These are phyloP conservation scores for Ruditapes philippinarum DNA, from an alignment of 1,140 invertebrate genomes.

Conservation along the genomic window DNA sequence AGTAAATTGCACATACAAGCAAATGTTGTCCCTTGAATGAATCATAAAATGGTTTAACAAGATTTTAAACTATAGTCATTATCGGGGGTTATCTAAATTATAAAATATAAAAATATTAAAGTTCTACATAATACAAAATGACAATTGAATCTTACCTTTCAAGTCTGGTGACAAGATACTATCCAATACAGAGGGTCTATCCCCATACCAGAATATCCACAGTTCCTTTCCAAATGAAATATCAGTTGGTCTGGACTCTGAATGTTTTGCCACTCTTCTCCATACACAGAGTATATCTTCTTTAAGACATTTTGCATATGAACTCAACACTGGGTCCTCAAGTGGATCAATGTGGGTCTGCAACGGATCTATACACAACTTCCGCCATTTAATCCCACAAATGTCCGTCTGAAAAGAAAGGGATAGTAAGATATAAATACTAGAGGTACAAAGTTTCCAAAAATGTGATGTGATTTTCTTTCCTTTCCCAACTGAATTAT, in stretches of 20 bases:
- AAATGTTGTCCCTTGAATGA: too few species aligned
- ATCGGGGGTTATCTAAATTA: too few species aligned
- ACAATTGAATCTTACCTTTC: conserved; percentile 89
- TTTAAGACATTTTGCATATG: conserved; percentile 97
- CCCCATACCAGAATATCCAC: conserved; percentile 99
- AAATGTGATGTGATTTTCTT: too few species aligned
- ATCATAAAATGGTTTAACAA: too few species aligned
- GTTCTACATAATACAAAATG: too few species aligned
- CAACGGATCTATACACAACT: conserved; percentile 93
- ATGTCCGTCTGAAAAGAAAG: conserved; percentile 95
- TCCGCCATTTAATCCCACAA: conserved; percentile 99
- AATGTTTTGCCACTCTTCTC: conserved; percentile 90
- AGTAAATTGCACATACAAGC: too few species aligned
- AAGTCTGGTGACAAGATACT: conserved; percentile 88
- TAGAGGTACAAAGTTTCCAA: too few species aligned
- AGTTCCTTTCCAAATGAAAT: conserved; percentile 92
- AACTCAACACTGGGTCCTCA: conserved; percentile 97
- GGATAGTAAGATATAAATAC: too few species aligned
- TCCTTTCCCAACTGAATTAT: too few species aligned
- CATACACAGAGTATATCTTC: conserved; percentile 98
- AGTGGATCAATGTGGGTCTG: conserved; percentile 88
- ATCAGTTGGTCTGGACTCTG: conserved; percentile 71
- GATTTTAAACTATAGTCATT: too few species aligned
- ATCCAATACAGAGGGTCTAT: conserved; percentile 93
- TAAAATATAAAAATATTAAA: too few species aligned